Conservation (phyloP, 2,113 vertebrate genomes). For the Spheniscus mendiculus region DNA sequence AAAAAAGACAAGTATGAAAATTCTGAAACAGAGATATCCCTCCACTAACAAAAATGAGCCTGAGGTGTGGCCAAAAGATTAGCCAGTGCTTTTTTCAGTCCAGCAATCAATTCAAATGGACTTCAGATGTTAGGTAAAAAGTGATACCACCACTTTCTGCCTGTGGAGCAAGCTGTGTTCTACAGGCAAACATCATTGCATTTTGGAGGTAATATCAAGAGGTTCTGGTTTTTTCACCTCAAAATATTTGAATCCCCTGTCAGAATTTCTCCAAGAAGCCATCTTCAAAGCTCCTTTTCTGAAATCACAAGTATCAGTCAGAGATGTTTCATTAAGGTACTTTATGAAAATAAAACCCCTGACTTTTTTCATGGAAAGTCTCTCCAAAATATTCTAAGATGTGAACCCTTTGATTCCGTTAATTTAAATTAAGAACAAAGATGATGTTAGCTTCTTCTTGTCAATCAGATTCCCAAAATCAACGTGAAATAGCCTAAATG, state of each 20-base stretch:
- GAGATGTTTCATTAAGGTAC: not conserved
- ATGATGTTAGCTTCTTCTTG: not conserved
- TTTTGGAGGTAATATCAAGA: not conserved
- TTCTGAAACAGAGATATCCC: not conserved
- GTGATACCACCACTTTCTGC: not conserved
- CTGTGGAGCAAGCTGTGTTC: not conserved
- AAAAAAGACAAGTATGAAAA: not conserved
- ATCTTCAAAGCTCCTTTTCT: not conserved
- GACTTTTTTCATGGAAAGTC: not conserved
- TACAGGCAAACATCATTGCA: not conserved
- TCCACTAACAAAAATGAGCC: not conserved
- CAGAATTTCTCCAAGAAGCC: not conserved
- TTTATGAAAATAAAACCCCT: not conserved
- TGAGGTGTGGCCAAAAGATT: not conserved
- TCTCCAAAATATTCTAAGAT: not conserved
- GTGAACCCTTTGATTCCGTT: not conserved
- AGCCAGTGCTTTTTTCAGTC: not conserved
- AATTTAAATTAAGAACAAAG: not conserved
- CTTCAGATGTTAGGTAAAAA: not conserved
- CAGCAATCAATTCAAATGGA: not conserved
- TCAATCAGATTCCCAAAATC: not conserved
- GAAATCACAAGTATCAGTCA: not conserved
- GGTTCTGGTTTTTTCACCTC: accelerated
- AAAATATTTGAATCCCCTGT: not conserved
- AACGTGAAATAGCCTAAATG: not conserved